A percentile compares a stretch with the other conserved stretches of the same genome.
Conservation (phyloP, 92 coral and sea anemone species). For the Epizoanthus illoricatus region DNA sequence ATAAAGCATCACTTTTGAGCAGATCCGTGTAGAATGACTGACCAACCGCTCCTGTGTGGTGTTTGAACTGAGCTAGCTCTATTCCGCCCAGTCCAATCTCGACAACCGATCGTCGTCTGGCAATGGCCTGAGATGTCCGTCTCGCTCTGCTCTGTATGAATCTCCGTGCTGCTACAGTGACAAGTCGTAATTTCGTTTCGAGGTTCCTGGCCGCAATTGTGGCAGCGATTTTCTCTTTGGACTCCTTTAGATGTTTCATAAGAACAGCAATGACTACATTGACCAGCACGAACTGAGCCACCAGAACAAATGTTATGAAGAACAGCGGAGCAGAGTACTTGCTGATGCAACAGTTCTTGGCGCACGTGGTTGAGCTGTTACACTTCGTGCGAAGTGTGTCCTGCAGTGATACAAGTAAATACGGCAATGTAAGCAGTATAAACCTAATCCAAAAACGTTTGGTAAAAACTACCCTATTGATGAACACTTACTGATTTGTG, state of each 20-base stretch:
- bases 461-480: background rate
- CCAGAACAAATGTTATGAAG: conserved; percentile 93
- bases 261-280: conserved; percentile 98
- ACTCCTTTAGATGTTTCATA: conserved; percentile 95
- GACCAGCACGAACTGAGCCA: conserved; percentile 95
- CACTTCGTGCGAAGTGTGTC: conserved; percentile 87
- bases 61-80: conserved; percentile 74
- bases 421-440: background rate
- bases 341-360: conserved; percentile 76
- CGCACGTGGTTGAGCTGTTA: conserved; percentile 60
- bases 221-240: conserved; percentile 93
- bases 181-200: conserved; percentile 76
- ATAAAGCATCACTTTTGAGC: conserved; percentile 72
- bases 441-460: background rate
- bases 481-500: no score
- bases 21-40: conserved; percentile 58
- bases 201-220: conserved; percentile 81
- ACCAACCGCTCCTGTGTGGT: conserved; percentile 42
- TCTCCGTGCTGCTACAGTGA: conserved; percentile 80
- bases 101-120: conserved; percentile 69
- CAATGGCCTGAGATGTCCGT: conserved; percentile 47
- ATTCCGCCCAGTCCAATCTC: conserved; percentile 82
- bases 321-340: conserved; percentile 88
- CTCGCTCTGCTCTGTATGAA: conserved; percentile 77
- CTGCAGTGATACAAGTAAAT: conserved; percentile 42